Evolutionary conservation across 1,140 invertebrate species (phyloP).

Genomic region (Calosoma granatense): DNA sequence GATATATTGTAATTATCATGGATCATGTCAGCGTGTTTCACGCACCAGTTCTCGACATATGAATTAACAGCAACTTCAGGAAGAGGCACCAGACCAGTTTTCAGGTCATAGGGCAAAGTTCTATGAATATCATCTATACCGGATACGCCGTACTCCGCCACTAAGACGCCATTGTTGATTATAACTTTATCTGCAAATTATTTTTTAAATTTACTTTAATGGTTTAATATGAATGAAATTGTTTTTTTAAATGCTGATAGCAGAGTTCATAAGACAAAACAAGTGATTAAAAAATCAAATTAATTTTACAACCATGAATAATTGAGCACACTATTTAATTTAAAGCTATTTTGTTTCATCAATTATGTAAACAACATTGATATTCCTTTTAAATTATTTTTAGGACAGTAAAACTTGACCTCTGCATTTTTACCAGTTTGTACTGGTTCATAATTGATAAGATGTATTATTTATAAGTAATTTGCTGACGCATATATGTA

Average conservation of each 20-base stretch:
- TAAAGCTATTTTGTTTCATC: background rate
- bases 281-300: background rate
- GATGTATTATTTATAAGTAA: too few relatives aligned
- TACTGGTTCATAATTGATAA: too few relatives aligned
- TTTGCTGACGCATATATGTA: too few relatives aligned
- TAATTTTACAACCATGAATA: background rate
- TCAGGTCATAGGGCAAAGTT: background rate
- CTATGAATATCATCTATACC: background rate
- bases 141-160: slow-evolving; percentile 44
- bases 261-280: background rate
- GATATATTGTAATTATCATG: background rate
- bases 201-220: background rate
- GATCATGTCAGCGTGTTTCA: background rate
- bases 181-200: slow-evolving; percentile 44
- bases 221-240: background rate
- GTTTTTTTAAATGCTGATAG: background rate
- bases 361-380: too few relatives aligned
- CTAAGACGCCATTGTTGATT: slow-evolving; percentile 43
- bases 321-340: background rate
- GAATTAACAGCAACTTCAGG: slow-evolving; percentile 26
- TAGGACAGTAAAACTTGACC: too few relatives aligned
- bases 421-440: too few relatives aligned
- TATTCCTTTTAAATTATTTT: too few relatives aligned
- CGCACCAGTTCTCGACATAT: slow-evolving; percentile 30
- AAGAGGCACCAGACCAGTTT: background rate